Evolutionary conservation across 2,797 vertebrate species (phyloP), one percentile per base, ranked within the genome.

Genomic region (Hoplostethus atlanticus): DNA sequence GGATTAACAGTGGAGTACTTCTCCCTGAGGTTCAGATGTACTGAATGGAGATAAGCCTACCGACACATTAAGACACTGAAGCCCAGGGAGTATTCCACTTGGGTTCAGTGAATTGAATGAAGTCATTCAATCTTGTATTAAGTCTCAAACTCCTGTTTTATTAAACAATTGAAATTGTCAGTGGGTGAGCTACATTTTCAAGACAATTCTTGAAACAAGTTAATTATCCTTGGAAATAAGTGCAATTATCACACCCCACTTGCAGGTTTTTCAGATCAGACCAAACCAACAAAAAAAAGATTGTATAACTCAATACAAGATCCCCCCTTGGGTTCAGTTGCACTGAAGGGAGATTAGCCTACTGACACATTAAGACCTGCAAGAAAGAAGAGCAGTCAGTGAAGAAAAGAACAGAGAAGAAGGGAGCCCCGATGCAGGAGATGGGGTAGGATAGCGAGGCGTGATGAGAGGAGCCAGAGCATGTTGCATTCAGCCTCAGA

Each of bases 41-140:
- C 42, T 70, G 36, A n/a, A 30, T 31, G 71, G 55, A 56, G 78
- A 75, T 86, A 83, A 87, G 44, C 75, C 79, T 3, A 62, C 67
- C 88, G 84, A 89, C 73, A 87, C 47, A 78, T 74, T 80, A 77
- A 76, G 60, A 70, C 73, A 65, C 34, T 61, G 71, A 82, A 68
- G 46, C 73, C 64, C 63, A 57, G 60, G 40, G 63, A 80, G 1
- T 68, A 64, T 69, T 79, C 54, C 67, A 51, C 76, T 71, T 76
- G 75, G 73, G 58, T 64, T 71, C 48, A 77, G 52, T 50, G 59
- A 21, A 38, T 68, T 48, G 73, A 44, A 64, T 82, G 66, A 71
- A 61, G 48, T 54, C 64, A 68, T 72, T 77, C 63, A 82, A 83
- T 84, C 71, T 64, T 8, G 11, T 11, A 74, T 52, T 71, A 72